Base-by-base conservation (phyloP, 2,888 invertebrate species). In the Lomographa bimaculata region DNA sequence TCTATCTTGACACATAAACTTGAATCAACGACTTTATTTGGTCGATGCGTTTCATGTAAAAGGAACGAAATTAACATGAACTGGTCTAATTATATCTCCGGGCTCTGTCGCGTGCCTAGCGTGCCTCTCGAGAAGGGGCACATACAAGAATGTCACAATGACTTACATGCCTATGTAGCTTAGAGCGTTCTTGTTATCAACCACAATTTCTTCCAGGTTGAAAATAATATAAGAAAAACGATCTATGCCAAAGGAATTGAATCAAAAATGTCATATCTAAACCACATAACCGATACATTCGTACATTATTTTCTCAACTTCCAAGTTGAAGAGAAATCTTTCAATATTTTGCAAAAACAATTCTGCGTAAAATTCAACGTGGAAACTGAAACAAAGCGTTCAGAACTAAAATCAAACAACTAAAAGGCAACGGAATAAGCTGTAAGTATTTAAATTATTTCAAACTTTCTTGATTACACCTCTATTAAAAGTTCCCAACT, bases 81-180 rank as follows among this genome's bases (percentile, higher is more conserved):
- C 65, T 62, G 65, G 57, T 77, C 82, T 85, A 85, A 85, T 83
- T 78, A 79, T 85, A 83, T 56, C 70, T 58, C 50, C 60, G 62
- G 58, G 62, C 57, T 70, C 57, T 60, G 74, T 68, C 73, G 79
- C 82, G 57, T 78, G 71, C 78, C 72, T 74, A 64, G 65, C 78
- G 60, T 73, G 66, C 76, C 74, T 49, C 46, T 46, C 47, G 51
- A 50, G 43, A 50, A 32, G 33, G 50, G 56, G 43, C 47, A 57
- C 45, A 53, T 48, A 34, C 45, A 57, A 46, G 47, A 53, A 49
- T 47, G 42, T 43, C 41, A 38, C 36, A 46, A 52, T 50, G 37
- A 37, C 41, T 21, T 36, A 44, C 20, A 19, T 19, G 21, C 5
- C 14, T 32, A 19, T 11, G 12, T 9, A 42, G 20, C 19, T 18